Percentiles rank a stretch among this genome's conserved stretches.
phyloP scores from a whole-genome alignment of 2,113 vertebrate species.

The Orycteropus afer region DNA sequence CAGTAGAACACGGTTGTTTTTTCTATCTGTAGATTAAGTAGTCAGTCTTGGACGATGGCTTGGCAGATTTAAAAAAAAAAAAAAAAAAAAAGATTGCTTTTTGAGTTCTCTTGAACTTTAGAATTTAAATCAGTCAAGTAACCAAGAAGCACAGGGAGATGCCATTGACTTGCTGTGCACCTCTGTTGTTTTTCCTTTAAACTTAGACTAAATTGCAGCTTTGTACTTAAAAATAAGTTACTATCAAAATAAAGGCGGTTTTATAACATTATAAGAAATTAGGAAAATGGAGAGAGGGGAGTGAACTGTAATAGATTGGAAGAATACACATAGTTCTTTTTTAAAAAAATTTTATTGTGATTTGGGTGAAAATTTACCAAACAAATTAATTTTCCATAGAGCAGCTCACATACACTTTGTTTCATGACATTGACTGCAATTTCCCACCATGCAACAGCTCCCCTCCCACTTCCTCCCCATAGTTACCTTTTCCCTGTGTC shows the following conservation, averaged over 20 bases:
- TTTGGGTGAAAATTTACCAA: too few species aligned
- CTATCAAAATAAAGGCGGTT: constrained; percentile 46
- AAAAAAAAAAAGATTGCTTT: not conserved
- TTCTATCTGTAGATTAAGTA: constrained; percentile 31
- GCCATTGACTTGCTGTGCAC: not conserved
- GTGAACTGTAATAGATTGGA: not conserved
- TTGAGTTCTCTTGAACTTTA: constrained; percentile 45
- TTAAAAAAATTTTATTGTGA: too few species aligned
- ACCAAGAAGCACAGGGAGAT: not conserved
- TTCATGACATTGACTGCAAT: too few species aligned
- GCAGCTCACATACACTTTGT: too few species aligned
- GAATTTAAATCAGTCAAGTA: constrained; percentile 7
- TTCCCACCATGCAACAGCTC: too few species aligned
- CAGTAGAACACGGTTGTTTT: constrained; percentile 17
- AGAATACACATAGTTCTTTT: not conserved
- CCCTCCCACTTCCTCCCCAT: too few species aligned
- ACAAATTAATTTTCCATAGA: too few species aligned
- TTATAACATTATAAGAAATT: constrained; percentile 27
- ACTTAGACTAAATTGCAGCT: constrained; percentile 22
- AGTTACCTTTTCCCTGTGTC: too few species aligned
- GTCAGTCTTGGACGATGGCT: constrained; percentile 34
- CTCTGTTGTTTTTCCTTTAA: constrained; percentile 40
- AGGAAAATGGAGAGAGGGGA: constrained; percentile 29
- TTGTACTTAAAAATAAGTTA: constrained; percentile 20
- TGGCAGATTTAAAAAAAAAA: not conserved